These are phyloP conservation scores for Turdus rufiventris DNA, from an alignment of 2,113 vertebrate genomes.

Conservation along the genomic window DNA sequence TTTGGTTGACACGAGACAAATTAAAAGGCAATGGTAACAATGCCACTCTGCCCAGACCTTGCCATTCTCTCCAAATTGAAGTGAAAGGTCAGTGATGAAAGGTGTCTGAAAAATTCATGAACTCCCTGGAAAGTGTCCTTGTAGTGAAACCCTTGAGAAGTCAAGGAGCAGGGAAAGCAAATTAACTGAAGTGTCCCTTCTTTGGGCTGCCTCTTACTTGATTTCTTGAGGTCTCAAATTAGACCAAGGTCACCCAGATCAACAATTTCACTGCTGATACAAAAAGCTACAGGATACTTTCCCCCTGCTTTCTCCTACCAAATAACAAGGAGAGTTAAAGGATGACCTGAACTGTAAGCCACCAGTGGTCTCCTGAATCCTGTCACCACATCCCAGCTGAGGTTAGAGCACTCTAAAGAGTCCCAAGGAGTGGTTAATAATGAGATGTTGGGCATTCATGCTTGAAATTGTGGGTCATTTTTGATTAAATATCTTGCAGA, in stretches of 20 bases:
- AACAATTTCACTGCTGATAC: background rate
- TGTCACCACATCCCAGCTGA: background rate
- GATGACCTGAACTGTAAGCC: background rate
- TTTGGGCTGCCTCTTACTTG: background rate
- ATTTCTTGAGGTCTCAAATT: background rate
- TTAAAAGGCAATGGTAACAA: background rate
- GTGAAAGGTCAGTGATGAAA: conserved; percentile 26
- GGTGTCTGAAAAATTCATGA: conserved; percentile 20
- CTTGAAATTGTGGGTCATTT: conserved; percentile 76
- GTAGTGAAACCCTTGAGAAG: background rate
- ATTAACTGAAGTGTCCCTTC: background rate
- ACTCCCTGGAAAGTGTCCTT: background rate
- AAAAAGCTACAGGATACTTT: background rate
- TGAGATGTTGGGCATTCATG: conserved; percentile 50
- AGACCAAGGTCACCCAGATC: background rate
- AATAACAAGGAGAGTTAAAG: background rate
- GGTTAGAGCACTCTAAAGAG: background rate
- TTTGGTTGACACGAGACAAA: background rate
- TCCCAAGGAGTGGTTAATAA: conserved; percentile 50
- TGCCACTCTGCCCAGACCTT: background rate
- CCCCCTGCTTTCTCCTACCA: background rate
- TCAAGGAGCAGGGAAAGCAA: background rate
- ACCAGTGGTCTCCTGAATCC: background rate
- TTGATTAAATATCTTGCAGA: conserved; percentile 68
- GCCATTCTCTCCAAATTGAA: background rate